These are phyloP conservation scores for Sarcophaga bullata DNA, from an alignment of 1,140 invertebrate genomes.

Conservation along the genomic window DNA sequence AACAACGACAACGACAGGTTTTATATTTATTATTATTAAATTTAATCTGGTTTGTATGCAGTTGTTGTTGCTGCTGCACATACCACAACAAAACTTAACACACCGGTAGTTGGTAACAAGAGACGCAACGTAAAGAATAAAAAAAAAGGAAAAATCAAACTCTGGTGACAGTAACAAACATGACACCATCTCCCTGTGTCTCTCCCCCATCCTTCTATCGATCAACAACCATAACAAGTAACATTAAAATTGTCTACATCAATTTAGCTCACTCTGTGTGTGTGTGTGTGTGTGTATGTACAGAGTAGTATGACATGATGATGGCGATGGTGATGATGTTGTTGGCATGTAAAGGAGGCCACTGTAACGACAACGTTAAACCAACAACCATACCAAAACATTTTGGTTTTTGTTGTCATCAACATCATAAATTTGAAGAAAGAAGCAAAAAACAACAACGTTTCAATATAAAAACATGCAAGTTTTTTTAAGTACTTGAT, in stretches of 20 bases:
- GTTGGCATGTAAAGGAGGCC: conserved; percentile 22
- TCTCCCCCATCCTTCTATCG: background rate
- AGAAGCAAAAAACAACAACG: no score
- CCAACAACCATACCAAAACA: background rate
- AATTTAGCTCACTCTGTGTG: background rate
- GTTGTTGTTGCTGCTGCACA: background rate
- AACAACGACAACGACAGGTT: background rate
- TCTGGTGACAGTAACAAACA: background rate
- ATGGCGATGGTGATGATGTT: background rate
- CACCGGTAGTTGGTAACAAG: conserved; percentile 21
- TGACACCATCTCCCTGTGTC: background rate
- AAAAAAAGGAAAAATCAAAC: background rate
- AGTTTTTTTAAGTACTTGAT: background rate
- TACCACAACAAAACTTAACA: background rate
- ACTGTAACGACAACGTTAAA: conserved; percentile 1
- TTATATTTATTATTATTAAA: background rate
- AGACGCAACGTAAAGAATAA: background rate
- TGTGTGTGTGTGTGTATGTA: no score
- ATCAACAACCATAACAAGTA: background rate
- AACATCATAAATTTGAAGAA: conserved; percentile 12
- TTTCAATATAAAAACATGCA: no score
- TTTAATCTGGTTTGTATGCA: no score
- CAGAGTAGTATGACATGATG: no score
- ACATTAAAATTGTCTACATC: conserved; percentile 3
- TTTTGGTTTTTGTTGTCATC: conserved; percentile 1